phyloP scores from a whole-genome alignment of 2,113 vertebrate genomes.

The Sarotherodon lohbergeri region DNA sequence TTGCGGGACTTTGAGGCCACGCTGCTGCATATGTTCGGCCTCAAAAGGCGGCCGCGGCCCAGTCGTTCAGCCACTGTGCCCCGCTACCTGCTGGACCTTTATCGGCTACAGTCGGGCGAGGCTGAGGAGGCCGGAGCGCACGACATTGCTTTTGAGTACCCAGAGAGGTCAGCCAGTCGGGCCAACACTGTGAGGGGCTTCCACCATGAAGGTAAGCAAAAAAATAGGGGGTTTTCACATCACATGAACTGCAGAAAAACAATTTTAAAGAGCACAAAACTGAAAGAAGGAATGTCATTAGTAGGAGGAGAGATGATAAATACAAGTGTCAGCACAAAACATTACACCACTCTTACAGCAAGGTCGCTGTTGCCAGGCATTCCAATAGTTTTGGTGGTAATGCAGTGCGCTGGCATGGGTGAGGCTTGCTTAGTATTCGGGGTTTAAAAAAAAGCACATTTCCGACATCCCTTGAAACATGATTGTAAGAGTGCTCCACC shows the following conservation, averaged over 20 bases:
- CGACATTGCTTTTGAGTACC: constrained; percentile 83
- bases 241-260: not conserved
- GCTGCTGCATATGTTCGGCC: constrained; percentile 98
- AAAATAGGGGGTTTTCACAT: not conserved
- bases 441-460: constrained; percentile 13
- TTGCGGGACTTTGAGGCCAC: constrained; percentile 98
- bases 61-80: constrained; percentile 86
- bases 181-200: constrained; percentile 99
- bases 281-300: not conserved
- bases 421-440: constrained; percentile 11
- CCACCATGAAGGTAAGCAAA: constrained; percentile 90
- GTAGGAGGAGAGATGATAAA: not conserved
- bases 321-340: not conserved
- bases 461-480: constrained; percentile 48
- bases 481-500: constrained; percentile 53
- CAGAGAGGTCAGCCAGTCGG: constrained; percentile 89
- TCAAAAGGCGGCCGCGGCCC: constrained; percentile 91
- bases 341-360: not conserved
- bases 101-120: constrained; percentile 94
- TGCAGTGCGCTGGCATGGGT: constrained; percentile 26
- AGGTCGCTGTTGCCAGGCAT: not conserved
- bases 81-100: constrained; percentile 95
- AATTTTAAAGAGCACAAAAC: not conserved
- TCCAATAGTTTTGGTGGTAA: constrained; percentile 1
- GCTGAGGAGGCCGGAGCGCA: constrained; percentile 83